Evolutionary conservation across 2,888 invertebrate genomes (phyloP), one percentile per base, ranked within the genome.

Genomic region (Cheilosia grossa): DNA sequence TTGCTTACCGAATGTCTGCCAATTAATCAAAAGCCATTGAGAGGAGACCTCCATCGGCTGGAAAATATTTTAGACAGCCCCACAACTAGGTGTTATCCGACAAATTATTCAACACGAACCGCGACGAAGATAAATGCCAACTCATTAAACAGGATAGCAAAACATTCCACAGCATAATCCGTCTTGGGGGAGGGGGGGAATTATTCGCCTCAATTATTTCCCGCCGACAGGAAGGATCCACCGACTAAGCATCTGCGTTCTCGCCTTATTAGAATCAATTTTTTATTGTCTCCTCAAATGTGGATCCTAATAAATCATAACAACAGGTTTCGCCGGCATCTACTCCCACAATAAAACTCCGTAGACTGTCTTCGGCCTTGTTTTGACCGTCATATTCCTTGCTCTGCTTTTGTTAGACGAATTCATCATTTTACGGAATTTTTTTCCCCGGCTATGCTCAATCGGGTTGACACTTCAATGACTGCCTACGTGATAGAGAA

Each of bases 251-350:
- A 21, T 53, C 33, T 17, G 33, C 33, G 27, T 27, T 72, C 63
- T 24, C 44, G 37, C 54, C 61, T 81, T 56, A 54, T 70, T 77
- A 51, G 77, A 82, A 70, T 77, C 44, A 56, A 70, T 77, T 82
- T 70, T 74, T 59, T 54, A 53, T 42, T 59, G 72, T 78, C 82
- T 53, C 24, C 27, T 59, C 44, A 44, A 44, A 64, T 70, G 53
- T 40, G 19, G 63, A 78, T 77, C 78, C 66, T 37, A 64, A 78
- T 82, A 82, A 82, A 82, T 82, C 82, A 82, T 78, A 33, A 6
- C 24, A 67, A 73, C 56, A 54, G 47, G 66, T 72, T 67, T 63
- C 30, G 59, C n/a, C 30, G 47, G 21, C 51, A 4, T 47, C 21
- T 17, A 21, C 44, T 24, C 56, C 44, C 19, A 56, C 53, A 19